phyloP scores from a whole-genome alignment of 2,113 vertebrate genomes.

The Andinoacara biseriatus region DNA sequence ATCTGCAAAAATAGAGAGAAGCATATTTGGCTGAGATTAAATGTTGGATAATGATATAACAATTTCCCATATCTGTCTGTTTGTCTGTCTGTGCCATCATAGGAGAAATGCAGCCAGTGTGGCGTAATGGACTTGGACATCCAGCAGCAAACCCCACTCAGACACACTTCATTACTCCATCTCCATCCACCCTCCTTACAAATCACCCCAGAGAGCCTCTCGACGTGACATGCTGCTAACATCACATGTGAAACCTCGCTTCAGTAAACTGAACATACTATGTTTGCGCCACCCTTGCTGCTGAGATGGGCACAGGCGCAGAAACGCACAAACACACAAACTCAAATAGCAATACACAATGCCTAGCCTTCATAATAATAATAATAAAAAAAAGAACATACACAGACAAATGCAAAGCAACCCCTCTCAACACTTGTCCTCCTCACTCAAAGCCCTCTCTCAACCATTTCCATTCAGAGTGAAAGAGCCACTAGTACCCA shows the following conservation, averaged over 20 bases:
- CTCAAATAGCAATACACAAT: background rate
- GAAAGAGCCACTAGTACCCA: constrained; percentile 41
- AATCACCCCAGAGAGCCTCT: constrained; percentile 56
- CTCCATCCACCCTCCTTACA: constrained; percentile 56
- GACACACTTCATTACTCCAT: constrained; percentile 71
- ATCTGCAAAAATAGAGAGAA: constrained; percentile 26
- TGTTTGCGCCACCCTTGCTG: constrained; percentile 5
- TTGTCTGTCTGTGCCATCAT: constrained; percentile 13
- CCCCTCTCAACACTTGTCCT: constrained; percentile 22
- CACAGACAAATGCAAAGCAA: constrained; percentile 20
- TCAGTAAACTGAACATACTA: constrained; percentile 27
- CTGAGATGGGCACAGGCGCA: constrained; percentile 2
- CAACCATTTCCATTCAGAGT: constrained; percentile 30
- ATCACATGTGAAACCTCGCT: constrained; percentile 36
- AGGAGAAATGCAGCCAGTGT: constrained; percentile 43
- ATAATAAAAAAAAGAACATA: background rate
- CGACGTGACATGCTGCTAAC: constrained; percentile 44
- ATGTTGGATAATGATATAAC: constrained; percentile 33
- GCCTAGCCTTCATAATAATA: background rate
- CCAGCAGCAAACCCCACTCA: constrained; percentile 63
- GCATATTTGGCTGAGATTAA: constrained; percentile 26
- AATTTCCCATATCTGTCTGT: constrained; percentile 16
- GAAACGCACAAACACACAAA: background rate
- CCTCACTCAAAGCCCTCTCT: constrained; percentile 30
- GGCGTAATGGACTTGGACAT: constrained; percentile 54